These are phyloP conservation scores for Burhinus bistriatus DNA, from an alignment of 2,113 vertebrate genomes.

Conservation along the genomic window DNA sequence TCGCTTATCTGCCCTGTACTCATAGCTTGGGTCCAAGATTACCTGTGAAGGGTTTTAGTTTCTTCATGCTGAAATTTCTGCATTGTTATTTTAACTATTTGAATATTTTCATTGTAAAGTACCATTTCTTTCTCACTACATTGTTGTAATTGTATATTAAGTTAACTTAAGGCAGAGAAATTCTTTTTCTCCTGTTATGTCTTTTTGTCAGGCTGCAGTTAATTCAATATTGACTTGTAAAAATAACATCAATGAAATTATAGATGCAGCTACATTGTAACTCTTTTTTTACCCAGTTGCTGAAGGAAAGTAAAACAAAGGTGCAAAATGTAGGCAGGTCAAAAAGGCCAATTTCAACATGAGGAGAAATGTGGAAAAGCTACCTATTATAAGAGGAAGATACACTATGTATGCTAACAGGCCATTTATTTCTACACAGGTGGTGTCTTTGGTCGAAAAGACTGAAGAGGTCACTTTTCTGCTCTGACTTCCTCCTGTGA, in stretches of 20 bases:
- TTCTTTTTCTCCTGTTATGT: neutral
- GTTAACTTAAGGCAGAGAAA: neutral
- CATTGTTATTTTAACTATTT: neutral
- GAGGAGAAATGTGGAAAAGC: neutral
- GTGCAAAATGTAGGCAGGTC: neutral
- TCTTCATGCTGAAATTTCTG: neutral
- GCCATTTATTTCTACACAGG: neutral
- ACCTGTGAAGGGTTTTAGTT: neutral
- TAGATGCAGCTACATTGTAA: neutral
- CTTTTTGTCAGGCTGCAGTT: neutral
- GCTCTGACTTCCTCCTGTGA: neutral
- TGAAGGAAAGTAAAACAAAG: neutral
- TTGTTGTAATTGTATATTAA: neutral
- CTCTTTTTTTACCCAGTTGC: neutral
- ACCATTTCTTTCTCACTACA: neutral
- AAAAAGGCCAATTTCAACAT: neutral
- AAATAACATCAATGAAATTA: neutral
- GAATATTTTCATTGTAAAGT: neutral
- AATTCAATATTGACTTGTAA: neutral
- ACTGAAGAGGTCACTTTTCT: neutral
- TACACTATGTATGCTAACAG: neutral
- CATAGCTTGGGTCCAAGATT: neutral
- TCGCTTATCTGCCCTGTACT: neutral
- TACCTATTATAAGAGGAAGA: neutral
- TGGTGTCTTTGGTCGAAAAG: neutral